Base-by-base conservation (phyloP, 2,113 vertebrate species). In the Rhagologus leucostigma region DNA sequence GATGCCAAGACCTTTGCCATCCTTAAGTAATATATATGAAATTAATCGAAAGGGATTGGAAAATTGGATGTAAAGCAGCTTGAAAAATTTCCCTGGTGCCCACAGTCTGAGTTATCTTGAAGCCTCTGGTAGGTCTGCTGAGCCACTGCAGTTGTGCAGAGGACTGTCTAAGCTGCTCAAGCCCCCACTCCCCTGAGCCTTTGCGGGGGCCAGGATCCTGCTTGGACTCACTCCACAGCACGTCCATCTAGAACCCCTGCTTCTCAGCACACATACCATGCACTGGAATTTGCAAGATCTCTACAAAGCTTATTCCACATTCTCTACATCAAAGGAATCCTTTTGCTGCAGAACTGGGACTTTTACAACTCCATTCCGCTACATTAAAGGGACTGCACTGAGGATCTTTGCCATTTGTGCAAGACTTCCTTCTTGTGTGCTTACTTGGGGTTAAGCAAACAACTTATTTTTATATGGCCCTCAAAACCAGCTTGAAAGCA, bases 391-490 rank as follows among this genome's bases (percentile, higher is more conserved):
- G 59, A 76, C 49, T 62, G 47, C 30, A 91, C 42, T 74, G 71
- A 91, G 68, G 70, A 80, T 86, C 75, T 85, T 67, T 0, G 3
- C 82, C 85, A 90, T 86, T 95, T 95, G 87, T 93, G 79, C 68
- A 7, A 87, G 32, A 63, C 59, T 93, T 95, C 67, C 88, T 89
- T 91, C 64, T 92, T 56, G 75, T 88, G 50, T 67, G 59, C 79
- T 91, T 90, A 86, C 68, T 88, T 88, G 13, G 78, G 75, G 91
- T 94, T 95, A 94, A 91, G 69, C 71, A 96, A 96, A 94, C 81
- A 89, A 69, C 49, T 91, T 75, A 89, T 93, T 95, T 95, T 95
- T 86, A 83, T 75, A 84, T 11, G 30, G 52, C 63, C 2, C 63
- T 94, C 85, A 93, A 93, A 96, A 84, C 17, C 49, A 86, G 68